Conservation (phyloP, 37 sponge, comb jelly and placozoan genomes). For the Hormiphora californensis region DNA sequence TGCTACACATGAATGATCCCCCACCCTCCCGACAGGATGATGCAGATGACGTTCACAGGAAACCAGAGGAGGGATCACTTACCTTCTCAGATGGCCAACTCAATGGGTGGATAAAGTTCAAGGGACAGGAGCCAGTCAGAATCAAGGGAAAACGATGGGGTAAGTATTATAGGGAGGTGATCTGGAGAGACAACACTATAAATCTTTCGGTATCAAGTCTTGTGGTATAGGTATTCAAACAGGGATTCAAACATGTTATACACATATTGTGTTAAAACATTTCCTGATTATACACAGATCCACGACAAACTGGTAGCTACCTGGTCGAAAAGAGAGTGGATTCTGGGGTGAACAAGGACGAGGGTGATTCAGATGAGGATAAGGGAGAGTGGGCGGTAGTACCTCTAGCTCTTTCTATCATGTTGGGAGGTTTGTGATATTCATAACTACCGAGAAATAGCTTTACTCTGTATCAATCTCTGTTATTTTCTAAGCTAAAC, state of each 20-base stretch:
- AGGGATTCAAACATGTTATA: too few species aligned
- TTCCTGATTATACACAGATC: too few species aligned
- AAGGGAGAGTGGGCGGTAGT: neutral
- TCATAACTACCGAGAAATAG: too few species aligned
- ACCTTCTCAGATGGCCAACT: slow-evolving; percentile 46
- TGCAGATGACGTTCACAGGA: slow-evolving; percentile 43
- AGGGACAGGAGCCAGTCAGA: slow-evolving; percentile 5
- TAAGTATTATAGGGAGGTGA: neutral
- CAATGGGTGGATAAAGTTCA: slow-evolving; percentile 32
- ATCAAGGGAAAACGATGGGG: slow-evolving; percentile 48
- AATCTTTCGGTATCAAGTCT: too few species aligned
- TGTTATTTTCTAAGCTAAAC: too few species aligned
- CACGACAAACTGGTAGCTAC: slow-evolving; percentile 22
- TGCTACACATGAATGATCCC: too few species aligned
- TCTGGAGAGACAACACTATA: too few species aligned
- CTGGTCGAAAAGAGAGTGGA: neutral
- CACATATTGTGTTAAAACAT: too few species aligned
- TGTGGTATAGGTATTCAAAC: too few species aligned
- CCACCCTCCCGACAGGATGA: slow-evolving; percentile 42
- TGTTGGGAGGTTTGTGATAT: slow-evolving; percentile 11
- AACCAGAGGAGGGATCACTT: slow-evolving; percentile 40
- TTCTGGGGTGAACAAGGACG: neutral
- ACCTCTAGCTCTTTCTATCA: slow-evolving; percentile 21
- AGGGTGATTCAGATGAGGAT: neutral
- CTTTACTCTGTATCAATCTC: too few species aligned